Percentiles rank a stretch among this genome's conserved stretches.
Conservation (phyloP, 2,888 invertebrate species). For the Caenorhabditis virilis region DNA sequence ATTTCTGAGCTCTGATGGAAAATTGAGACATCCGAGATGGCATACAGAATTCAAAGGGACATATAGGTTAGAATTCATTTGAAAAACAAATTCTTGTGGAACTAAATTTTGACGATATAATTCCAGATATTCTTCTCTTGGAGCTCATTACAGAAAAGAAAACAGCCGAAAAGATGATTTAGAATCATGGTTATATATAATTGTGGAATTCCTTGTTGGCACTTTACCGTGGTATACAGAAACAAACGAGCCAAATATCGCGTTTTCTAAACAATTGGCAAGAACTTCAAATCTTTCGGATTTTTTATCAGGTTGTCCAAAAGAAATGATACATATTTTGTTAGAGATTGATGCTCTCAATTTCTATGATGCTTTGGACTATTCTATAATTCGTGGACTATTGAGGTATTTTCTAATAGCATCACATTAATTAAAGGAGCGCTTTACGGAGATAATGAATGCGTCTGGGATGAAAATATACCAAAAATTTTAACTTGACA, state of each 20-base stretch:
- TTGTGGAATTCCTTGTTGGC: conserved; percentile 56
- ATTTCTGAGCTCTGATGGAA: conserved; percentile 14
- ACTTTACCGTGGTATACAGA: conserved; percentile 53
- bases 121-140: conserved; percentile 37
- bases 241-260: conserved; percentile 37
- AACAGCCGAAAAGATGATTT: conserved; percentile 58
- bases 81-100: background rate
- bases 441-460: too few relatives aligned
- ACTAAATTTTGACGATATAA: too few relatives aligned
- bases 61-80: conserved; percentile 8
- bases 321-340: conserved; percentile 48
- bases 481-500: too few relatives aligned
- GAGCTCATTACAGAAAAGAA: conserved; percentile 50
- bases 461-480: too few relatives aligned
- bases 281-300: conserved; percentile 34
- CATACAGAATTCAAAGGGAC: conserved; percentile 36
- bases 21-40: conserved; percentile 39
- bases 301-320: conserved; percentile 57
- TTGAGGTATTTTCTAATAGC: conserved; percentile 15
- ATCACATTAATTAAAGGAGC: too few relatives aligned
- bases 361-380: conserved; percentile 58
- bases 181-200: conserved; percentile 54
- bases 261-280: conserved; percentile 28
- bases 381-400: conserved; percentile 42
- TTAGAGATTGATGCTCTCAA: conserved; percentile 35